Base-by-base conservation (phyloP, 2,113 vertebrate genomes). In the Syngnathoides biaculeatus region DNA sequence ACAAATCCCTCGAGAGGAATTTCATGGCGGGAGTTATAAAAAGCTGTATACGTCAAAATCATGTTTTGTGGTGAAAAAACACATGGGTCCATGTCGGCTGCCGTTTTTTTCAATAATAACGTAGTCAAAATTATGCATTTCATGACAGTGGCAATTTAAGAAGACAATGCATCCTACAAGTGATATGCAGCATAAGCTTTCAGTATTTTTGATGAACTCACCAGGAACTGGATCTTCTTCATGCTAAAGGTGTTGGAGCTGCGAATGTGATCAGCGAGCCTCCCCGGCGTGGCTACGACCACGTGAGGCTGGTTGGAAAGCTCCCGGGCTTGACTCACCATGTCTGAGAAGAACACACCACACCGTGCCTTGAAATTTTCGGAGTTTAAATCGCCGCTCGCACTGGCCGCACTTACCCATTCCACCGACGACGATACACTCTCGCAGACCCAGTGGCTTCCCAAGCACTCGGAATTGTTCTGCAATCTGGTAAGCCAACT, bases 381-480 rank as follows among this genome's bases (percentile, higher is more conserved):
- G 30, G 7, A 42, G 26, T 17, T 22, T 8, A 1, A 4, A 20
- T 20, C 42, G 24, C 14, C 9, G 13, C 11, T 19, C 17, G 22
- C 10, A 39, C 4, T 17, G 17, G 50, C 15, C 52, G n/a, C 12
- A 56, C 0, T 74, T 93, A 98, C 97, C 95, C 91, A 98, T 94
- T 86, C 97, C 96, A 0, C 96, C 96, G 0, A 98, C 95, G 2
- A 98, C 68, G 69, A 98, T 94, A 58, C 94, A 96, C 22, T 98
- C 96, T 72, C 89, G 93, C 68, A 98, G 83, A 40, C 95, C 94
- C 12, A 99, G 82, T 0, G 96, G 96, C 69, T 96, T 98, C 39
- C 97, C 97, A 74, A 99, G 85, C 40, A 95, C 95, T 0, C 94
- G 86, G 80, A 99, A 98, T 87, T 98, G 96, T 84, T 99, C 96